These are phyloP conservation scores for Rhyacophila evoluta DNA, from an alignment of 2,888 invertebrate genomes.

Conservation along the genomic window DNA sequence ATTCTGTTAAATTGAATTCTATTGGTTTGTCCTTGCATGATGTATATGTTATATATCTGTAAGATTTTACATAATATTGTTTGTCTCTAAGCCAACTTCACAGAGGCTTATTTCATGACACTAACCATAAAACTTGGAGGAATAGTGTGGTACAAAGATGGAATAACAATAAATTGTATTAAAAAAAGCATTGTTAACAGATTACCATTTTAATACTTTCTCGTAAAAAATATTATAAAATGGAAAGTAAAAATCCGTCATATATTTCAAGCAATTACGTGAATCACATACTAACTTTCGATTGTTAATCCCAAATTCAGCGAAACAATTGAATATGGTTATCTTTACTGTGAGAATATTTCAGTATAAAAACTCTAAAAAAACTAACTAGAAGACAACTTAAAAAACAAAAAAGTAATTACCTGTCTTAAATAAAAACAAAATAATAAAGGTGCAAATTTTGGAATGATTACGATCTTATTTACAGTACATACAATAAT, in stretches of 20 bases:
- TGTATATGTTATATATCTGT: no score
- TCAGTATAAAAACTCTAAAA: background rate
- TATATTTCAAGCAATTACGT: constrained; percentile 15
- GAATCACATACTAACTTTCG: constrained; percentile 7
- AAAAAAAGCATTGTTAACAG: no score
- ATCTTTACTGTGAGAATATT: background rate
- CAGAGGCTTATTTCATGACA: no score
- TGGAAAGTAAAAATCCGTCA: constrained; percentile 14
- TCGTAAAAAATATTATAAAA: background rate
- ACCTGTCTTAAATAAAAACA: constrained; percentile 28
- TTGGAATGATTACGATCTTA: constrained; percentile 37
- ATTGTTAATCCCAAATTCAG: background rate
- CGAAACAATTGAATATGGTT: constrained; percentile 20
- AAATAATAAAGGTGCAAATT: constrained; percentile 45
- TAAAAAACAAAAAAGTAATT: constrained; percentile 32
- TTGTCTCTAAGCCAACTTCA: no score
- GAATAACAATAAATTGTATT: no score
- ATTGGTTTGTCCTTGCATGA: no score
- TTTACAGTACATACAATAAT: constrained; percentile 36
- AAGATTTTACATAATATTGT: no score
- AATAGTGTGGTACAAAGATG: no score
- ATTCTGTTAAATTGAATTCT: no score
- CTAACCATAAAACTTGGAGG: no score
- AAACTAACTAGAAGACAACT: background rate
- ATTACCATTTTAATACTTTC: no score